Conservation (phyloP, 1,140 invertebrate genomes). For the Papilio xuthus region DNA sequence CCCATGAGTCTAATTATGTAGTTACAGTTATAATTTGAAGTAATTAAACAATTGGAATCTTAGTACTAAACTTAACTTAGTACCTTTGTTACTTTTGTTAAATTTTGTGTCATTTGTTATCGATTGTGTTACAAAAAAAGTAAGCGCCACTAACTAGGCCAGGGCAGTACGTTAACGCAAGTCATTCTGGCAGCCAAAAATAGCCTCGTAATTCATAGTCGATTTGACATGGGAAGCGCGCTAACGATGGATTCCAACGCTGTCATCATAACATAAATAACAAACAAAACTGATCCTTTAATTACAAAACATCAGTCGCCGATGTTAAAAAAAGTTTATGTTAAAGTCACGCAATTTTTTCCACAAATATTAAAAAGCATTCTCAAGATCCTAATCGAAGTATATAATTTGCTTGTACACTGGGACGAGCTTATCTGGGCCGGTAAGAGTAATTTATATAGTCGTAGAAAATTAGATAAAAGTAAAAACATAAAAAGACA, state of each 20-base stretch:
- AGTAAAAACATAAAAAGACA: too few relatives aligned
- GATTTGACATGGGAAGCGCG: conserved; percentile 15
- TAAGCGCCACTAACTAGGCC: conserved; percentile 6
- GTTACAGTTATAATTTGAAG: too few relatives aligned
- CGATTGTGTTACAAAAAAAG: conserved; percentile 4
- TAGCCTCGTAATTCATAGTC: conserved; percentile 16
- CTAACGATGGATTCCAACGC: conserved; percentile 8
- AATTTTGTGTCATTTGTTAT: not conserved
- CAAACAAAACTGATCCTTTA: conserved; percentile 1
- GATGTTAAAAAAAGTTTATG: not conserved
- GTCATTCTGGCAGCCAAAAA: conserved; percentile 1
- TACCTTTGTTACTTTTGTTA: not conserved
- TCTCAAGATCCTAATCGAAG: too few relatives aligned
- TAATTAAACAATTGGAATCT: too few relatives aligned
- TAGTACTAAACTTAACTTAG: too few relatives aligned
- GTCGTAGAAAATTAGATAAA: too few relatives aligned
- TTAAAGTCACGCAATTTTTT: too few relatives aligned
- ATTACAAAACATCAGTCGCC: not conserved
- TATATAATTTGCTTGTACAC: conserved; percentile 40
- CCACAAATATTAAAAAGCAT: conserved; percentile 31
- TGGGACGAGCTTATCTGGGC: too few relatives aligned
- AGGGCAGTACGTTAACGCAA: not conserved
- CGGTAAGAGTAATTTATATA: too few relatives aligned
- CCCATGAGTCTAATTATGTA: too few relatives aligned
- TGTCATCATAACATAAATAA: not conserved